These are phyloP conservation scores for Heteronetta atricapilla DNA, from an alignment of 2,113 vertebrate genomes.

Conservation along the genomic window DNA sequence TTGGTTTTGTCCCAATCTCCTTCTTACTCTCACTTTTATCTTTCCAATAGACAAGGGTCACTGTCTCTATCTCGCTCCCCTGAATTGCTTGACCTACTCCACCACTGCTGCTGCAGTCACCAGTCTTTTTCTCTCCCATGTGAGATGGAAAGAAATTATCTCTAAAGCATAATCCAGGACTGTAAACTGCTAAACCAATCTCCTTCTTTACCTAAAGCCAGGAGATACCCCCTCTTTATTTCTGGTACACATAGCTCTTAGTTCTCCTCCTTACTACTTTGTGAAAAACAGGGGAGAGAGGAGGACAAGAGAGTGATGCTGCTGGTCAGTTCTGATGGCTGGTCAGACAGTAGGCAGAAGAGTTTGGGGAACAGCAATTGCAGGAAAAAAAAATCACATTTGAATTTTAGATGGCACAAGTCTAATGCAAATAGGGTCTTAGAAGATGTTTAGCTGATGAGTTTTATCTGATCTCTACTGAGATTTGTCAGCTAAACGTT, in stretches of 20 bases:
- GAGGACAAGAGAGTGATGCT: not conserved
- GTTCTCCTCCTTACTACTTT: accelerated
- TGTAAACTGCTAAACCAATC: not conserved
- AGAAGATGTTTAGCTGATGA: not conserved
- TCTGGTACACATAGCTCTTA: not conserved
- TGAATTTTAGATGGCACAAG: not conserved
- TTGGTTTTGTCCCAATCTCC: not conserved
- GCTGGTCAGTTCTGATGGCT: not conserved
- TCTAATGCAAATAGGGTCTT: not conserved
- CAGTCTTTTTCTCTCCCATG: not conserved
- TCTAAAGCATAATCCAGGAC: not conserved
- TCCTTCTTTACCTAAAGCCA: not conserved
- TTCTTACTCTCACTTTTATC: not conserved
- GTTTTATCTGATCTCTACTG: not conserved
- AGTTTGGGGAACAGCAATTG: not conserved
- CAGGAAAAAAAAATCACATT: not conserved
- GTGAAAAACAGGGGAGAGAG: not conserved
- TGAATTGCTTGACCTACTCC: not conserved
- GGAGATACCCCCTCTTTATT: not conserved
- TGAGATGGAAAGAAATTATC: not conserved
- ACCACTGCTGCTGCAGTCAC: not conserved
- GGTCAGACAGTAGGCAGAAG: not conserved
- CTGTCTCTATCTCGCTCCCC: accelerated
- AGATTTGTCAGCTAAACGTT: not conserved
- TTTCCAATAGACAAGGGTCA: not conserved